These are phyloP conservation scores for Phasia obesa DNA, from an alignment of 2,888 invertebrate species.

Conservation along the genomic window DNA sequence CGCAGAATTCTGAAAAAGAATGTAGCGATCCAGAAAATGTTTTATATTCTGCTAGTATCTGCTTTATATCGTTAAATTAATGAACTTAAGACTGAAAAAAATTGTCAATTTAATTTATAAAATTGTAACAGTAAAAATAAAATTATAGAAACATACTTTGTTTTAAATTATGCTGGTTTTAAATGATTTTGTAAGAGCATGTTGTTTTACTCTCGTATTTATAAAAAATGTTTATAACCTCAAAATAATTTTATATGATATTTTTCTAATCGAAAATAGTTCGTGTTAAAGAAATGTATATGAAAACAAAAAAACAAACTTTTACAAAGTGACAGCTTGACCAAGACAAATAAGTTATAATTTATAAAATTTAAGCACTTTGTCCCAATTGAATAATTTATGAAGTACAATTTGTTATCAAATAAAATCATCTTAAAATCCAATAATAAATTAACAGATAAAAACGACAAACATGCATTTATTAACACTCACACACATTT, in stretches of 20 bases:
- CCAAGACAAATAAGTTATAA: constrained; percentile 58
- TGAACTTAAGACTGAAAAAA: no score
- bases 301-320: constrained; percentile 13
- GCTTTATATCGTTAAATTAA: no score
- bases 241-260: background rate
- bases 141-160: no score
- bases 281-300: constrained; percentile 39
- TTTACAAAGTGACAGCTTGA: constrained; percentile 40
- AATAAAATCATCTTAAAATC: constrained; percentile 63
- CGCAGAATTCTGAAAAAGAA: no score
- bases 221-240: background rate
- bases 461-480: constrained; percentile 7
- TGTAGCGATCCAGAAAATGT: no score
- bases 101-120: no score
- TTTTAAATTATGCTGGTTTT: no score
- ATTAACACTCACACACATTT: background rate
- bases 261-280: constrained; percentile 13
- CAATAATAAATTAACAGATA: constrained; percentile 47
- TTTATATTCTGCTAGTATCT: no score
- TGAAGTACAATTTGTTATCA: constrained; percentile 56
- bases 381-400: constrained; percentile 64
- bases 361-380: constrained; percentile 65
- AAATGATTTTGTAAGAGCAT: no score
- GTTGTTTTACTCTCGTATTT: background rate
- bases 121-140: no score